Evolutionary conservation across 2,797 vertebrate genomes (phyloP).

Genomic region (Diplodus puntazzo): DNA sequence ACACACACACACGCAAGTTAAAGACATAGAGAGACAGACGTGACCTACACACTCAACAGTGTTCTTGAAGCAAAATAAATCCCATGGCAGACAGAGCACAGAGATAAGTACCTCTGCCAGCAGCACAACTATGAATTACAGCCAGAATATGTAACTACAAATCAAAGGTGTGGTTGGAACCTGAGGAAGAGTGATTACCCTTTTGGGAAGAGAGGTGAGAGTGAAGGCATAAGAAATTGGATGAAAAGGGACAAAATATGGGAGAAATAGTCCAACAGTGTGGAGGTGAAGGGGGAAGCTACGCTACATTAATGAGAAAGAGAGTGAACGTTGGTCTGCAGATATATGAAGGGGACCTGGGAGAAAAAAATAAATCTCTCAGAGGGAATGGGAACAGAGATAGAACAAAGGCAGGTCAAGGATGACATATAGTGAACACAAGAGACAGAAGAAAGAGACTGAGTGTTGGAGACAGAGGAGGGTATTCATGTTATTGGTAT

Average conservation of each 20-base stretch:
- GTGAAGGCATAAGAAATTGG: neutral
- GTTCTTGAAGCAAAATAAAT: conserved; percentile 23
- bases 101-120: neutral
- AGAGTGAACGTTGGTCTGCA: neutral
- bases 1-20: neutral
- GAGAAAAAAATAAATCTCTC: neutral
- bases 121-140: conserved; percentile 36
- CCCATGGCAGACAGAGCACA: conserved; percentile 7
- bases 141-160: conserved; percentile 39
- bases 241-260: conserved; percentile 21
- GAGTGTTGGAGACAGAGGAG: conserved; percentile 1
- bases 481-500: conserved; percentile 54
- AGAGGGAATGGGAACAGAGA: neutral
- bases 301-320: neutral
- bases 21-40: neutral
- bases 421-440: conserved; percentile 29
- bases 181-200: conserved; percentile 22
- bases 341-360: neutral
- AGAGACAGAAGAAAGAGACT: neutral
- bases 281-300: neutral
- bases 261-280: neutral
- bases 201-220: conserved; percentile 20
- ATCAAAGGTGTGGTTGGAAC: conserved; percentile 29
- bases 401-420: conserved; percentile 14
- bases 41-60: neutral